phyloP scores from a whole-genome alignment of 2,797 vertebrate genomes.

The Danio albolineatus region DNA sequence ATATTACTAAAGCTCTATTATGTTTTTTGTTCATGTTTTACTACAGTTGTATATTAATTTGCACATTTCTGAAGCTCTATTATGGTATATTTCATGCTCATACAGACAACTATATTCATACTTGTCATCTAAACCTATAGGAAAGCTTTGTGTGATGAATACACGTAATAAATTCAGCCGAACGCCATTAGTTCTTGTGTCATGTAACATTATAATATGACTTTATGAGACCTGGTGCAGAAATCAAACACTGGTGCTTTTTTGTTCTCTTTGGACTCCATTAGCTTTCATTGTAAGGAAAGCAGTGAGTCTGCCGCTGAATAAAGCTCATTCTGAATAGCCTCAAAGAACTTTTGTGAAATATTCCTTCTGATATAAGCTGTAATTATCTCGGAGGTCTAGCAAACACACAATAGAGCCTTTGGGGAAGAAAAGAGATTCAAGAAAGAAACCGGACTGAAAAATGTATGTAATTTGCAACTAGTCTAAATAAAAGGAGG shows the following conservation, averaged over 20 bases:
- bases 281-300: background rate
- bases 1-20: too few species aligned
- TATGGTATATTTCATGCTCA: too few species aligned
- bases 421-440: constrained; percentile 18
- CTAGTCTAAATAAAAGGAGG: background rate
- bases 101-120: background rate
- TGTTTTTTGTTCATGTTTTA: too few species aligned
- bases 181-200: background rate
- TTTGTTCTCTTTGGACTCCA: background rate
- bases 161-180: background rate
- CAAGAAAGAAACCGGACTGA: background rate
- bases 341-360: background rate
- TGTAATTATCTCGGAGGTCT: constrained; percentile 12
- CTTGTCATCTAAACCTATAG: too few species aligned
- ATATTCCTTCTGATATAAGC: background rate
- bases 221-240: background rate
- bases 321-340: constrained; percentile 20
- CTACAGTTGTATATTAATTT: too few species aligned
- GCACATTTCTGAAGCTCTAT: too few species aligned
- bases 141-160: background rate
- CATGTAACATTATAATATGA: background rate
- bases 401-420: constrained; percentile 19
- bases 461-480: constrained; percentile 21
- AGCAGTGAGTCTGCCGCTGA: constrained; percentile 9
- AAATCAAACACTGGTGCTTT: background rate